Percentiles rank a stretch among this genome's conserved stretches.
These are phyloP conservation scores for Malurus splendens DNA, from an alignment of 2,797 vertebrate genomes.

Conservation along the genomic window DNA sequence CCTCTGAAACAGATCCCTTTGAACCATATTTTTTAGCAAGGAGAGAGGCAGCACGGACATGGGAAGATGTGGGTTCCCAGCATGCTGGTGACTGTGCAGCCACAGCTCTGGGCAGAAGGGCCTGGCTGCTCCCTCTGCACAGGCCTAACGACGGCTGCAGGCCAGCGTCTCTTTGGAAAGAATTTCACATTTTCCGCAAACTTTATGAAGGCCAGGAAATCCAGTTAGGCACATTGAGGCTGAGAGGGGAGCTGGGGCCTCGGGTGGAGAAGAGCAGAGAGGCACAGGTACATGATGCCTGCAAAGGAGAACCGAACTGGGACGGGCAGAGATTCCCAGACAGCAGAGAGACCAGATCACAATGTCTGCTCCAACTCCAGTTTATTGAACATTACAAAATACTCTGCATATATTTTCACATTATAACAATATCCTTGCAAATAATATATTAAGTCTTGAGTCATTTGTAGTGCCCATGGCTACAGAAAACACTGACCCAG, in stretches of 20 bases:
- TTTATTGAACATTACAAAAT: conserved; percentile 64
- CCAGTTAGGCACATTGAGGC: neutral
- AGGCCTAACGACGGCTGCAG: neutral
- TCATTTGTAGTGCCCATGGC: conserved; percentile 19
- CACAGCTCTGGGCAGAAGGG: neutral
- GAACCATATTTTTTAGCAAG: neutral
- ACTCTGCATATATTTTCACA: conserved; percentile 46
- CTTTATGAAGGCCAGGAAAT: neutral
- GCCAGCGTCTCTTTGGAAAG: neutral
- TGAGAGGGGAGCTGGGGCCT: neutral
- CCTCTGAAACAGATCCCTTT: neutral
- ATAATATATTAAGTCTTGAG: conserved; percentile 30
- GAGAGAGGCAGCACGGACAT: neutral
- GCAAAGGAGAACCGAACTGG: fast-evolving
- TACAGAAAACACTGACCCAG: conserved; percentile 44
- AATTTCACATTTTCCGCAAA: neutral
- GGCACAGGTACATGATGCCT: neutral
- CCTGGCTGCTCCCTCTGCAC: neutral
- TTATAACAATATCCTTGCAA: conserved; percentile 53
- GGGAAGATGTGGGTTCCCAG: neutral
- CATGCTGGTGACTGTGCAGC: neutral
- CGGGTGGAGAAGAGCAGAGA: neutral
- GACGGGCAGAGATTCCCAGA: neutral
- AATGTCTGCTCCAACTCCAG: neutral
- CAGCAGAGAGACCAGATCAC: neutral